Evolutionary conservation across 1,140 invertebrate genomes (phyloP).

Genomic region (Epicauta chinensis): DNA sequence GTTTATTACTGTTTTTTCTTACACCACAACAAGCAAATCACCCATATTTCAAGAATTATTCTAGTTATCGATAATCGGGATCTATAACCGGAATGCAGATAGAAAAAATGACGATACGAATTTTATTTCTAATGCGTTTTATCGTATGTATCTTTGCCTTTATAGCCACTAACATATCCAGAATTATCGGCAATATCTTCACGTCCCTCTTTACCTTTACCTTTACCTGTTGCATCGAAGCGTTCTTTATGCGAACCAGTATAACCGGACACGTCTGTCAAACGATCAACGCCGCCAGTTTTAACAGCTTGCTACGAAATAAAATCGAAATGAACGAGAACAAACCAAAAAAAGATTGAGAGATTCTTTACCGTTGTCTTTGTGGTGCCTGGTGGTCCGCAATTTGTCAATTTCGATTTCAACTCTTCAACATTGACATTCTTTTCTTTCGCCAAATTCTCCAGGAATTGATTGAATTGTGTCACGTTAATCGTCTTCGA

Average conservation of each 20-base stretch:
- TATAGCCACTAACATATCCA: constrained; percentile 82
- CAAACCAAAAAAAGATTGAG: no score
- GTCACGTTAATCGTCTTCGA: constrained; percentile 27
- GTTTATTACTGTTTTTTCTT: no score
- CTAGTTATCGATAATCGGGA: no score
- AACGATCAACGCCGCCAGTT: constrained; percentile 68
- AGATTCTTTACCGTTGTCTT: background rate
- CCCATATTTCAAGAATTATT: no score
- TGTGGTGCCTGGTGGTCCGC: constrained; percentile 46
- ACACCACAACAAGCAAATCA: no score
- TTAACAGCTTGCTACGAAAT: constrained; percentile 38
- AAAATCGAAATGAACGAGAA: no score
- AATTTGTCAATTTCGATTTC: constrained; percentile 47
- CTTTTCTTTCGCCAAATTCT: constrained; percentile 52
- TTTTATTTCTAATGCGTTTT: no score
- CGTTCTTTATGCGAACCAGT: constrained; percentile 86
- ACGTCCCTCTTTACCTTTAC: constrained; percentile 77
- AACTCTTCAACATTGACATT: constrained; percentile 48
- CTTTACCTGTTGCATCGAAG: constrained; percentile 81
- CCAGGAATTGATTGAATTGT: constrained; percentile 43
- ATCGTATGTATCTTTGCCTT: constrained; percentile 39
- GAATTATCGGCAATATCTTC: constrained; percentile 72
- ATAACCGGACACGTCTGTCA: constrained; percentile 87
- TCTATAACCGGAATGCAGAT: no score
- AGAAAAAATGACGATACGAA: no score